Base-by-base conservation (phyloP, 2,113 vertebrate genomes). In the Piaya cayana region DNA sequence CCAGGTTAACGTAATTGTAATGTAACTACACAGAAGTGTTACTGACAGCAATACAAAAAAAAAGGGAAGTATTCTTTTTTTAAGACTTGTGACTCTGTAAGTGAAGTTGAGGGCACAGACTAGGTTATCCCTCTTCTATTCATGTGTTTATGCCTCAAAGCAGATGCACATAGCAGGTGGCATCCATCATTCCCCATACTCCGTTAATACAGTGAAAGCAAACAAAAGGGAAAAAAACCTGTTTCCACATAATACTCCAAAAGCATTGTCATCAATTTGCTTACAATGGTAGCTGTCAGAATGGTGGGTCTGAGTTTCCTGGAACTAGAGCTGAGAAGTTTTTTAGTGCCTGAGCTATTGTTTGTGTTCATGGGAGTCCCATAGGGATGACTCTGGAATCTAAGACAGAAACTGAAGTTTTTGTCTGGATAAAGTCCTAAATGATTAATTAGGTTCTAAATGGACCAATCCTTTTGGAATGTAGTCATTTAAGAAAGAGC, bases 251-350 rank as follows among this genome's bases (percentile, higher is more conserved):
- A 50, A 74, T 27, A 1, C 42, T 75, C 65, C 70, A 77, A 55
- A 79, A 84, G 52, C 52, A 64, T 23, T 65, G 74, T 10, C 80
- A 92, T 86, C 80, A 45, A 72, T 74, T 87, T 82, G 71, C 70
- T 82, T 39, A 82, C 80, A 88, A 63, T 39, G 32, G 79, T 15
- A 80, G 67, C 82, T 94, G 79, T 80, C 93, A 96, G 69, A 87
- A 91, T 30, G n/a, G 63, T 71, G 64, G 49, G 26, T 37, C 43
- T 90, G 82, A 53, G 43, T 50, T 93, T 88, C 64, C 69, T 90
- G 74, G 68, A 77, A 68, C 60, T 64, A 86, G 56, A 91, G 62
- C 52, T 64, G 78, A 92, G 87, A 62, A 82, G 79, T 43, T 56
- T 72, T 95, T 85, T 82, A 92, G 68, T 15, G 58, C 68, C 49